phyloP scores from a whole-genome alignment of 2,797 vertebrate species.

The Liasis olivaceus region DNA sequence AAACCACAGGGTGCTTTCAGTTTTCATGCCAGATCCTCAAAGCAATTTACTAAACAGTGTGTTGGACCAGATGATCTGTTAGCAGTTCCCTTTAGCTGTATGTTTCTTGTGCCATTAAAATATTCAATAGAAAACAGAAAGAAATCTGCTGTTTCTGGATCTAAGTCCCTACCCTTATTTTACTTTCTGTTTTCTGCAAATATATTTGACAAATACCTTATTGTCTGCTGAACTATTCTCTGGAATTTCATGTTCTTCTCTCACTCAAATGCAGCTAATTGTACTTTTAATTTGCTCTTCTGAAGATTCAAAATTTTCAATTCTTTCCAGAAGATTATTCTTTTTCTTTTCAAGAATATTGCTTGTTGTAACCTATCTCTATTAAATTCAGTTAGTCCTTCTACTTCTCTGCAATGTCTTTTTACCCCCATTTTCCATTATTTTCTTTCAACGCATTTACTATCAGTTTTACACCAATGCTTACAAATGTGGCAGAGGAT shows the following conservation, averaged over 20 bases:
- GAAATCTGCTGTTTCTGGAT: conserved; percentile 30
- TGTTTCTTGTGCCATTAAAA: conserved; percentile 33
- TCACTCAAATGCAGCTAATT: conserved; percentile 45
- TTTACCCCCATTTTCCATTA: conserved; percentile 48
- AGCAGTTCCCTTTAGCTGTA: conserved; percentile 10
- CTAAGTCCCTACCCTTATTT: conserved; percentile 46
- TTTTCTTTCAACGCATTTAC: not conserved
- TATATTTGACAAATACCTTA: conserved; percentile 54
- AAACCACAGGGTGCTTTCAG: not conserved
- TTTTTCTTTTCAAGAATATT: conserved; percentile 40
- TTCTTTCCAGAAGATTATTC: conserved; percentile 48
- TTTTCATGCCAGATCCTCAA: conserved; percentile 1
- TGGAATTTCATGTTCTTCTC: conserved; percentile 40
- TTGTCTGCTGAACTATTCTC: conserved; percentile 53
- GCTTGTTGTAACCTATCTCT: conserved; percentile 37
- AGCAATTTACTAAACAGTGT: conserved; percentile 18
- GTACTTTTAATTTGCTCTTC: conserved; percentile 47
- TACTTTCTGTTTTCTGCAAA: conserved; percentile 54
- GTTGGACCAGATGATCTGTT: conserved; percentile 4
- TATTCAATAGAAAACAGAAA: conserved; percentile 24
- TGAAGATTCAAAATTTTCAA: conserved; percentile 50
- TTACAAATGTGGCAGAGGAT: conserved; percentile 17
- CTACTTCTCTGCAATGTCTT: conserved; percentile 44
- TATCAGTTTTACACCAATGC: conserved; percentile 25
- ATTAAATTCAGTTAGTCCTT: conserved; percentile 47